Percentiles rank a stretch among this genome's conserved stretches.
phyloP scores from a whole-genome alignment of 2,113 vertebrate genomes.

The Crotophaga sulcirostris region DNA sequence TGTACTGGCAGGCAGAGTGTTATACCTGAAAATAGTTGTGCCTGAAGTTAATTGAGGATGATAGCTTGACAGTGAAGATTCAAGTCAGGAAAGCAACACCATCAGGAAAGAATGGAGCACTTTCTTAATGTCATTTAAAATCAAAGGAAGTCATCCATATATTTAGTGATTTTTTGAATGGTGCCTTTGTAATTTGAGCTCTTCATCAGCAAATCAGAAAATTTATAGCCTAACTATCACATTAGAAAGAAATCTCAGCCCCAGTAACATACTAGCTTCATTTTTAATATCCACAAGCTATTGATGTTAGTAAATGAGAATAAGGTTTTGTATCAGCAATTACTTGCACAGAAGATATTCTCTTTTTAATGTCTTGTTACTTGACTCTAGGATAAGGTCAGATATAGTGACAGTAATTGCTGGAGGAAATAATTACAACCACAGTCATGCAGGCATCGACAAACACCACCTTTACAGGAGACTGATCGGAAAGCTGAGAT shows the following conservation, averaged over 20 bases:
- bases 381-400: background rate
- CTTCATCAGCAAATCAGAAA: conserved; percentile 8
- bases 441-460: background rate
- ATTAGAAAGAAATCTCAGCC: background rate
- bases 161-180: background rate
- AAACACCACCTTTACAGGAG: background rate
- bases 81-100: background rate
- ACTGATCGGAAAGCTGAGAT: background rate
- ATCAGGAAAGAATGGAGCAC: background rate
- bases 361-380: background rate
- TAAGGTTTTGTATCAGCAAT: background rate
- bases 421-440: background rate
- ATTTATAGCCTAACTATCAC: background rate
- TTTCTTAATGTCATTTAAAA: background rate
- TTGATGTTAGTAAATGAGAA: background rate
- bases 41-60: background rate
- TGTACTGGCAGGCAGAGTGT: background rate
- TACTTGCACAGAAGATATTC: background rate
- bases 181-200: background rate
- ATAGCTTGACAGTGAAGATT: background rate
- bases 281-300: background rate
- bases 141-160: background rate
- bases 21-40: background rate
- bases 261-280: background rate
- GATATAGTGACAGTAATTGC: background rate